Percentiles rank a stretch among this genome's conserved stretches.
These are phyloP conservation scores for Notodonta dromedarius DNA, from an alignment of 2,888 invertebrate species.

Conservation along the genomic window DNA sequence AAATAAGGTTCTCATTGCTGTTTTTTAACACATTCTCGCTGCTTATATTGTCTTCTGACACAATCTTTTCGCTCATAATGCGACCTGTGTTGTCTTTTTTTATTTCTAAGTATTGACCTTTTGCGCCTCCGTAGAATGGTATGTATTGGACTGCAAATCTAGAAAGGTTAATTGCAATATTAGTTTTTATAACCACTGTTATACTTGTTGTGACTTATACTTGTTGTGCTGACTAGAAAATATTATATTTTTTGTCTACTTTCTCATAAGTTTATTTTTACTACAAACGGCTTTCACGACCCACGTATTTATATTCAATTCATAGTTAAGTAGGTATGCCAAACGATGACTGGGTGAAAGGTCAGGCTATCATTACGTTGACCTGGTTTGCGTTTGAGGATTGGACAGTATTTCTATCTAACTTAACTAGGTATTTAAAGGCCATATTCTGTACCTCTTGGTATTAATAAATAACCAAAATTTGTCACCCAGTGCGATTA, in stretches of 20 bases:
- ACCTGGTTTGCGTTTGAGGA: not conserved
- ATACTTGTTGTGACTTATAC: too few species aligned
- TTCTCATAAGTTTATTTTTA: too few species aligned
- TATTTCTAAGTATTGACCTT: constrained; percentile 87
- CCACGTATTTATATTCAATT: not conserved
- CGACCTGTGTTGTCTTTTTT: constrained; percentile 81
- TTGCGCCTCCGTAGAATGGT: constrained; percentile 89
- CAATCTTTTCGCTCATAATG: constrained; percentile 75
- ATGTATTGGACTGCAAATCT: constrained; percentile 72
- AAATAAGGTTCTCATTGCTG: constrained; percentile 68
- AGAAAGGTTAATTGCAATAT: constrained; percentile 22
- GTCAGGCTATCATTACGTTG: constrained; percentile 2
- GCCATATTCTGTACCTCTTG: too few species aligned
- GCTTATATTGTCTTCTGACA: constrained; percentile 73
- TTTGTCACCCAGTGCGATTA: not conserved
- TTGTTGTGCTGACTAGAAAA: too few species aligned
- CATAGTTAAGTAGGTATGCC: not conserved
- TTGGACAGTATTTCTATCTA: too few species aligned
- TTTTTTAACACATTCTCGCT: constrained; percentile 70
- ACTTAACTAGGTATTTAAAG: too few species aligned
- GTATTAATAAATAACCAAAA: too few species aligned
- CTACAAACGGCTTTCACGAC: not conserved
- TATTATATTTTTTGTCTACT: too few species aligned
- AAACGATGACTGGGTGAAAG: constrained; percentile 9
- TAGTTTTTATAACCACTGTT: not conserved